Evolutionary conservation across 1,140 invertebrate genomes (phyloP).

Genomic region (Drusus annulatus): DNA sequence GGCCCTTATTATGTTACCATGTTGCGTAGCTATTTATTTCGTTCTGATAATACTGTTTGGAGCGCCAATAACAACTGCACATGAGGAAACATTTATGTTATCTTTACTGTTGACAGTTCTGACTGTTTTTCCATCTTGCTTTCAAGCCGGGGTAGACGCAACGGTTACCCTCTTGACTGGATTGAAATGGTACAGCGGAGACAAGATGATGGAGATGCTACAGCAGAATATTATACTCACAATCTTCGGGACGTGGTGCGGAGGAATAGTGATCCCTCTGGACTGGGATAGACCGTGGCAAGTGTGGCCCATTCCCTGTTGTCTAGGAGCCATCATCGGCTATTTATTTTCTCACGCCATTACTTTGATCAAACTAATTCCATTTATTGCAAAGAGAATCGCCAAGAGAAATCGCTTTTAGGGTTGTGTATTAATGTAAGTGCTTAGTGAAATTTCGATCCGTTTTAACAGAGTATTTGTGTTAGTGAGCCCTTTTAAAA

Average conservation of each 20-base stretch:
- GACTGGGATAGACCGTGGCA: constrained; percentile 96
- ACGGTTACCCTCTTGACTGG: constrained; percentile 72
- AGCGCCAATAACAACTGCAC: constrained; percentile 76
- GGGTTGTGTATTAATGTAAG: background rate
- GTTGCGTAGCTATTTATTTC: constrained; percentile 43
- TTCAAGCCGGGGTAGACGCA: constrained; percentile 75
- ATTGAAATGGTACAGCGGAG: constrained; percentile 66
- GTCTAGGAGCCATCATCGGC: constrained; percentile 79
- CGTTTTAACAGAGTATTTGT: background rate
- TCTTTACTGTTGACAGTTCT: constrained; percentile 77
- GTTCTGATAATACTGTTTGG: constrained; percentile 80
- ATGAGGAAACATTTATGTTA: constrained; percentile 82
- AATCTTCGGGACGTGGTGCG: constrained; percentile 89
- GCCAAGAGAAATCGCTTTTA: constrained; percentile 47
- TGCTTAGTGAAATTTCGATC: background rate
- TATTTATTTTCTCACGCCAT: constrained; percentile 74
- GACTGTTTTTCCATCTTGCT: constrained; percentile 77
- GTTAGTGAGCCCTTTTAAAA: too few relatives aligned
- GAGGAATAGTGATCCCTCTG: constrained; percentile 89
- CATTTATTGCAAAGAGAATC: constrained; percentile 56
- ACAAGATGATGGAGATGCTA: constrained; percentile 73
- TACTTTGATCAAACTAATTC: constrained; percentile 67
- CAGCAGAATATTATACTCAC: constrained; percentile 75
- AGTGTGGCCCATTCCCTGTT: constrained; percentile 85
- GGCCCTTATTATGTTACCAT: constrained; percentile 44